A percentile compares a stretch with the other conserved stretches of the same genome.
These are phyloP conservation scores for Ranitomeya imitator DNA, from an alignment of 2,113 vertebrate genomes.

Conservation along the genomic window DNA sequence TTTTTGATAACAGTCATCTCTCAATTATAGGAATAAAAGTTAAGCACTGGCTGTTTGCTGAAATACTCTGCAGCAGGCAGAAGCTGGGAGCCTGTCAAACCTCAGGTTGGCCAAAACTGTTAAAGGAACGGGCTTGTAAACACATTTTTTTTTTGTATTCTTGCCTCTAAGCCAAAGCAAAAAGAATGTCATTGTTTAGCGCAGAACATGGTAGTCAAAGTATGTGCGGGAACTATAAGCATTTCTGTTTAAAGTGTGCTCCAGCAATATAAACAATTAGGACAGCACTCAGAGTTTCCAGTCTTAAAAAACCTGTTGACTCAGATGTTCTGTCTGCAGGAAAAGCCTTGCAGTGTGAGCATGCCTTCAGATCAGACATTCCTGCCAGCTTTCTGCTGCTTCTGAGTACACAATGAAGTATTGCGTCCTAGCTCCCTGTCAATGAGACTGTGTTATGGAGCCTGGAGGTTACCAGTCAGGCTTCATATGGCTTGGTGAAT, in stretches of 20 bases:
- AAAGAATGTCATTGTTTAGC: conserved; percentile 80
- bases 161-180: conserved; percentile 70
- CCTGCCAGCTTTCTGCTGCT: conserved; percentile 60
- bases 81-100: conserved; percentile 62
- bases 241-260: conserved; percentile 81
- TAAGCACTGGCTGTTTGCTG: conserved; percentile 58
- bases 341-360: conserved; percentile 68
- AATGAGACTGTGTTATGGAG: conserved; percentile 38
- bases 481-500: neutral
- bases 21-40: conserved; percentile 61
- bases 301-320: conserved; percentile 81
- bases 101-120: conserved; percentile 60
- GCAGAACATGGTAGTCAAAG: conserved; percentile 76
- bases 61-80: conserved; percentile 61
- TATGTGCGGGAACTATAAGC: conserved; percentile 76
- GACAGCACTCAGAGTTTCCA: conserved; percentile 80
- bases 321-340: conserved; percentile 78
- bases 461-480: conserved; percentile 33
- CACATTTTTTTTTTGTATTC: conserved; percentile 60
- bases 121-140: conserved; percentile 58
- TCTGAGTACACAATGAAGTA: conserved; percentile 60
- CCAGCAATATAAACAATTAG: conserved; percentile 78
- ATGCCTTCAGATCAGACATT: conserved; percentile 68
- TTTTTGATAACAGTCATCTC: conserved; percentile 63
- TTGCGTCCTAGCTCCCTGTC: conserved; percentile 58